Base-by-base conservation (phyloP, 2,888 invertebrate genomes). In the Macrophya annulata region DNA sequence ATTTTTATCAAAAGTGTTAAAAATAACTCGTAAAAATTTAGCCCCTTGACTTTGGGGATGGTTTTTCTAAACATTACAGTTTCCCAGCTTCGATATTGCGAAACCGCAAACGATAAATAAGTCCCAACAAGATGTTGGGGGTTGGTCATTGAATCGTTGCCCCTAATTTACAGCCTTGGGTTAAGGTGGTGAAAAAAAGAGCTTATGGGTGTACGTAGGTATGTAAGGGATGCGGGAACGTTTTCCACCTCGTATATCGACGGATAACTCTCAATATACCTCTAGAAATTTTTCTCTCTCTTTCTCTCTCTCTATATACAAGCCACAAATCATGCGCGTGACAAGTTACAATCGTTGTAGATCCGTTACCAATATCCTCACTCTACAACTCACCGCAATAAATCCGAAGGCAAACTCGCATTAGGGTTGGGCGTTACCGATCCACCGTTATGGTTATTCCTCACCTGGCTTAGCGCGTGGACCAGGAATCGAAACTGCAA, bases 81-180 rank as follows among this genome's bases (percentile, higher is more conserved):
- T 74, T 74, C 74, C 74, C 74, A 74, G 74, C 74, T 45, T 25
- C 0, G 43, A 74, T 37, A 4, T 10, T 68, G 25, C 10, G 45
- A 85, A 87, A 85, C 87, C 86, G 48, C 86, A 86, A 88, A 87
- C 77, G 88, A 84, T 89, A 89, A 89, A 88, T 88, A 88, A 86
- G 86, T 86, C 40, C 48, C 51, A 77, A 76, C 85, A 87, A 88
- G 87, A 85, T 84, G 83, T 86, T 81, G 71, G 76, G 82, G 71
- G 85, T 86, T 85, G 87, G 88, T 89, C 88, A 88, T 88, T 87
- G 88, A 89, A 90, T 90, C 88, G 85, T 88, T 85, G 88, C 86
- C 87, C 87, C 88, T 89, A 89, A 91, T 90, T 90, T 90, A 90
- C 88, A 87, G 86, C 86, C 88, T 84, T 25, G 77, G 25, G 40